phyloP scores from a whole-genome alignment of 2,797 vertebrate species.

The Sciurus vulgaris region DNA sequence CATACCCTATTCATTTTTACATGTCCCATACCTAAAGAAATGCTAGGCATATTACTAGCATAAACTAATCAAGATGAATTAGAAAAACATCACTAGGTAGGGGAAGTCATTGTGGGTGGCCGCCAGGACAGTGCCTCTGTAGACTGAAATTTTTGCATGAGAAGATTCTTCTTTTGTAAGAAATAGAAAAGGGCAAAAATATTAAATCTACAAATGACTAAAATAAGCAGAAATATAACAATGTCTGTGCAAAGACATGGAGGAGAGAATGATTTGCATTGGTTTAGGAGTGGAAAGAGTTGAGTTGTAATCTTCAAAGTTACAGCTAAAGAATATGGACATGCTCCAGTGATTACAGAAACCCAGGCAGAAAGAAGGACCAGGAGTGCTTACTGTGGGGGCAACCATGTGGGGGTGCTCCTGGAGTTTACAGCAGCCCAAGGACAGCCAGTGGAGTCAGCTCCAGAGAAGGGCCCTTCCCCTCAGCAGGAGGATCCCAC shows the following conservation, averaged over 20 bases:
- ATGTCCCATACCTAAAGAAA: background rate
- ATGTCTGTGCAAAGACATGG: background rate
- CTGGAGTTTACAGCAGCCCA: background rate
- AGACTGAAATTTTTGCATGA: slow-evolving; percentile 18
- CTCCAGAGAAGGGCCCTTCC: background rate
- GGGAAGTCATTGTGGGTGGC: background rate
- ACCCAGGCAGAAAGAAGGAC: background rate
- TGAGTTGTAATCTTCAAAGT: background rate
- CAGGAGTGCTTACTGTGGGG: background rate
- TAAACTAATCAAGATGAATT: slow-evolving; percentile 20
- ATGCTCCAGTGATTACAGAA: background rate
- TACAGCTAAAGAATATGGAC: background rate
- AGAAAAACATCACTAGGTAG: background rate
- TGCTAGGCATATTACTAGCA: background rate
- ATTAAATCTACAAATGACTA: background rate
- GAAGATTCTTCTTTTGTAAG: background rate
- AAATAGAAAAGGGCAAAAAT: slow-evolving; percentile 5
- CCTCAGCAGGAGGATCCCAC: background rate
- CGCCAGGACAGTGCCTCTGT: background rate
- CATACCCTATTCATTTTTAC: background rate
- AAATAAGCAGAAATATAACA: background rate
- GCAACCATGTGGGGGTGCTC: no score
- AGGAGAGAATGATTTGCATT: background rate
- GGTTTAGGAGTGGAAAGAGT: background rate
- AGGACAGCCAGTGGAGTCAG: background rate